Percentiles rank a stretch among this genome's conserved stretches.
Conservation (phyloP, 2,888 invertebrate genomes). For the Trichopria drosophilae region DNA sequence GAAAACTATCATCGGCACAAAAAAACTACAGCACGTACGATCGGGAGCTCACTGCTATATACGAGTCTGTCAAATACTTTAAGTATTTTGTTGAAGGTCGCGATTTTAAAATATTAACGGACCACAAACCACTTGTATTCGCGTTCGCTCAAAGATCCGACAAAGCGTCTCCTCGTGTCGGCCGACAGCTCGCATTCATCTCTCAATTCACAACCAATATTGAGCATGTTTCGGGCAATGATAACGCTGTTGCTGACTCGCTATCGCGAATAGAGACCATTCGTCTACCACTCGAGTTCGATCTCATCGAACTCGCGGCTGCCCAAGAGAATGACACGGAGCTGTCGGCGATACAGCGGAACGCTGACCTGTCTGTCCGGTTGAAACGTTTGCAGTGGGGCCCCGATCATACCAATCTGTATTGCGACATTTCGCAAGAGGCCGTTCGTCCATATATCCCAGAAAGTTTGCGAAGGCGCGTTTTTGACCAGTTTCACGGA, state of each 20-base stretch:
- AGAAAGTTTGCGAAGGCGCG: too few relatives aligned
- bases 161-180: constrained; percentile 4
- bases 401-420: too few relatives aligned
- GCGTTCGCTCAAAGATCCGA: neutral
- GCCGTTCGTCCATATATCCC: too few relatives aligned
- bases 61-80: constrained; percentile 3
- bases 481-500: too few relatives aligned
- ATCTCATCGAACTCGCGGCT: too few relatives aligned
- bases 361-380: too few relatives aligned
- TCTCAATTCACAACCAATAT: constrained; percentile 6
- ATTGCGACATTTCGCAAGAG: too few relatives aligned
- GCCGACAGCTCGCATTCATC: neutral
- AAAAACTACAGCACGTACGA: constrained; percentile 10
- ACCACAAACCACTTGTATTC: constrained; percentile 7
- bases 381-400: too few relatives aligned
- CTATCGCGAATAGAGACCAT: constrained; percentile 5
- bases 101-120: neutral
- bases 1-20: neutral
- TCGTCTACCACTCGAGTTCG: too few relatives aligned
- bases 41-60: neutral
- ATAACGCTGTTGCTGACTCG: constrained; percentile 1
- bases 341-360: too few relatives aligned
- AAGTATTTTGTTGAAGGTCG: constrained; percentile 4
- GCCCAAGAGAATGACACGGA: too few relatives aligned
- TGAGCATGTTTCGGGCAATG: neutral